Evolutionary conservation across 2,113 vertebrate genomes (phyloP).

Genomic region (Microtus montanus): DNA sequence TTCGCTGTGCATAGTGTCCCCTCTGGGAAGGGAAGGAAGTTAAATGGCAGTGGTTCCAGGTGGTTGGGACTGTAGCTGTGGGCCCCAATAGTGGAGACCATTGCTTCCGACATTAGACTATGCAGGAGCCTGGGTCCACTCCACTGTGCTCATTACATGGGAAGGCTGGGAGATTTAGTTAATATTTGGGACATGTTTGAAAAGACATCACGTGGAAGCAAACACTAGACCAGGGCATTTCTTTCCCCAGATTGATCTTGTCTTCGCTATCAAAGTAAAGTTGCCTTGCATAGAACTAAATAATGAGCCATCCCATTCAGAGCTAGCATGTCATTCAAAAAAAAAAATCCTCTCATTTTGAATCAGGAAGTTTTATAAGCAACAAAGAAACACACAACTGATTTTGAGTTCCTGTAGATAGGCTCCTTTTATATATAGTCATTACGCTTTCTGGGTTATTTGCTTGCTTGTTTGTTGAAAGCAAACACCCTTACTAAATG

Average conservation of each 20-base stretch:
- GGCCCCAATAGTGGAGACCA: background rate
- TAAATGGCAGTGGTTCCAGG: conserved; percentile 31
- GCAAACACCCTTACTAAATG: conserved; percentile 13
- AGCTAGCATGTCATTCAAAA: background rate
- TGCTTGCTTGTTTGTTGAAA: conserved; percentile 40
- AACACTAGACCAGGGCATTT: conserved; percentile 17
- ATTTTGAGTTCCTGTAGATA: conserved; percentile 17
- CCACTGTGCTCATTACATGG: background rate
- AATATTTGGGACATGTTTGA: background rate
- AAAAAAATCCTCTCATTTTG: conserved; percentile 44
- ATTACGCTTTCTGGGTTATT: background rate
- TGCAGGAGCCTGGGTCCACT: background rate
- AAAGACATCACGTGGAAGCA: conserved; percentile 31
- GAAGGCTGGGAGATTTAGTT: conserved; percentile 29
- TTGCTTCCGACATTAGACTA: conserved; percentile 32
- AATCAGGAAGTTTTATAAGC: conserved; percentile 44
- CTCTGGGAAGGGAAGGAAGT: conserved; percentile 44
- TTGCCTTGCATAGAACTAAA: conserved; percentile 15
- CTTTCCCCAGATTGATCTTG: conserved; percentile 34
- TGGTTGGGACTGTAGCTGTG: background rate
- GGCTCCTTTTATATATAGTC: background rate
- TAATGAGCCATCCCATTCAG: background rate
- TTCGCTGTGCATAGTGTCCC: conserved; percentile 33
- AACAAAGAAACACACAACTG: conserved; percentile 36
- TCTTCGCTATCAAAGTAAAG: conserved; percentile 12